These are phyloP conservation scores for Troilus luridus DNA, from an alignment of 2,888 invertebrate species.

Conservation along the genomic window DNA sequence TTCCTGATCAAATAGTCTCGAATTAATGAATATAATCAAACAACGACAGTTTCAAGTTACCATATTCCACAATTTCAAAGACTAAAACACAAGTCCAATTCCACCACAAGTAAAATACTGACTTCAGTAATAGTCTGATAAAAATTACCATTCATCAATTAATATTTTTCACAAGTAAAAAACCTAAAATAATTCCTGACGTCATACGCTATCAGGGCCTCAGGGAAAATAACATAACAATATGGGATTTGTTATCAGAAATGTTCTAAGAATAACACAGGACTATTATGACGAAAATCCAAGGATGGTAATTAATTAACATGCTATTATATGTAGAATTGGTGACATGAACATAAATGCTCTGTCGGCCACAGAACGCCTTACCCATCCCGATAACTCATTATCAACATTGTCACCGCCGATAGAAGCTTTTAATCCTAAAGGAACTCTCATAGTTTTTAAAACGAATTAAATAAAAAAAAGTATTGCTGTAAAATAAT, in stretches of 20 bases:
- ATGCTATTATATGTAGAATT: neutral
- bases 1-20: neutral
- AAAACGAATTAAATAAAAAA: neutral
- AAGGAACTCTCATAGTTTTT: neutral
- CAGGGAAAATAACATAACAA: conserved; percentile 3
- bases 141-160: no score
- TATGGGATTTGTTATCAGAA: conserved; percentile 15
- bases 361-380: no score
- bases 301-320: neutral
- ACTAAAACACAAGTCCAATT: neutral
- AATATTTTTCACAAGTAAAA: no score
- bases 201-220: neutral
- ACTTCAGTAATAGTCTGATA: no score
- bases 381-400: neutral
- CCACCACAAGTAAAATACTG: neutral
- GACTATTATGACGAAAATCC: neutral
- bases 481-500: neutral
- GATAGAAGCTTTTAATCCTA: neutral
- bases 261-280: conserved; percentile 24
- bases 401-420: neutral
- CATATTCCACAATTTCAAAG: neutral
- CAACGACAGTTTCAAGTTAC: neutral
- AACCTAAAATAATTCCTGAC: neutral
- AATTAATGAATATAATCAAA: neutral
- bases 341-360: neutral